Evolutionary conservation across 2,113 vertebrate species (phyloP), one percentile per base, ranked within the genome.

Genomic region (Saimiri boliviensis): DNA sequence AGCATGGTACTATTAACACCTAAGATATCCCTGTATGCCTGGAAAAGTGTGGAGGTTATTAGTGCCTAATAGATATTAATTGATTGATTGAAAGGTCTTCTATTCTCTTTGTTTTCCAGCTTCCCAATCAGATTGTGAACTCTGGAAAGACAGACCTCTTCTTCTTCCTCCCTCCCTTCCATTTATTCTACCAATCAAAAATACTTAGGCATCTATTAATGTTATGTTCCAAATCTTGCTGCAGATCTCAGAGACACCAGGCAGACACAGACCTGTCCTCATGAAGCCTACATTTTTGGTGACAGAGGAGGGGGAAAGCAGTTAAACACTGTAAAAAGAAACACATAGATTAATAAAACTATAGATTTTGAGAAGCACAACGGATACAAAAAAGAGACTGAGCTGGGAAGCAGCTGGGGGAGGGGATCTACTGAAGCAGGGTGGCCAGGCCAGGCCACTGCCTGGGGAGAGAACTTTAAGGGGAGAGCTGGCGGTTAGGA

Each of bases 91-190:
- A 63, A 95, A 85, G 25, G 12, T 77, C 79, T 56, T 87, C 45
- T 30, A 23, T 80, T 97, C 37, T 73, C 86, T 21, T 86, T 52
- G 52, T 74, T 56, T 92, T 86, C 56, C 70, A 79, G n/a, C 16
- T 83, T 86, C 60, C 68, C 12, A 92, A 23, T 8, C 47, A 42
- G 42, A 79, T 2, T 60, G 37, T 35, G 40, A 83, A 66, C 42
- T 52, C 66, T 70, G 84, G 13, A 77, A 85, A 95, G 82, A 68
- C 1, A 70, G 20, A 58, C 14, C 20, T 94, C 54, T 63, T 89
- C 40, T 68, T 92, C 54, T 86, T 37, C n/a, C 25, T 70, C 21
- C 20, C 23, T 68, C 68, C 23, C 63, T 97, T 63, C 54, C 5
- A 9, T 91, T 95, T 54, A 42, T 91, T n/a, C 60, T 60, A 60